Percentiles rank a stretch among this genome's conserved stretches.
phyloP scores from a whole-genome alignment of 2,888 invertebrate species.

The Oscheius myriophilus region DNA sequence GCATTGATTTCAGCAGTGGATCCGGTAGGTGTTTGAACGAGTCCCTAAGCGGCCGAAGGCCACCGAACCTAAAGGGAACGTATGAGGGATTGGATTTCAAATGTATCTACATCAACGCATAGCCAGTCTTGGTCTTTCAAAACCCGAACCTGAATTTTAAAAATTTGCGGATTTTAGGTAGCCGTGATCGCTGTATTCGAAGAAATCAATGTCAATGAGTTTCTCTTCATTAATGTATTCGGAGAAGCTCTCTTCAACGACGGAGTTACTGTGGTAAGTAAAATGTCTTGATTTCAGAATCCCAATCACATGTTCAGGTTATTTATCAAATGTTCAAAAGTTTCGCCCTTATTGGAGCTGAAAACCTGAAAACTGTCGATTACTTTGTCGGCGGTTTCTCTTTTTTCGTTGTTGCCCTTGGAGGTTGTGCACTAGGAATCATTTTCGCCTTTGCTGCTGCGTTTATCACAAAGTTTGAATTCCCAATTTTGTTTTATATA shows the following conservation, averaged over 20 bases:
- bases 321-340: constrained; percentile 53
- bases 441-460: constrained; percentile 6
- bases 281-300: no score
- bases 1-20: constrained; percentile 54
- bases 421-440: background rate
- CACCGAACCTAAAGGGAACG: no score
- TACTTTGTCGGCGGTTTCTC: constrained; percentile 20
- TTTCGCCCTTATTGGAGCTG: constrained; percentile 52
- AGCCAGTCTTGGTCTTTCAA: no score
- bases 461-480: background rate
- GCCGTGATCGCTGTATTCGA: constrained; percentile 54
- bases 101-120: no score
- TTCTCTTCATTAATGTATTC: constrained; percentile 96
- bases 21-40: constrained; percentile 35
- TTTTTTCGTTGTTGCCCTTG: background rate
- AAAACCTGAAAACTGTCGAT: constrained; percentile 43
- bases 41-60: no score
- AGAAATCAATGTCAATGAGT: constrained; percentile 84
- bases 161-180: constrained; percentile 7
- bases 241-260: constrained; percentile 96
- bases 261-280: constrained; percentile 86
- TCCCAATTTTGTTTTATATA: no score
- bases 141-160: no score
- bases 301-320: constrained; percentile 41
- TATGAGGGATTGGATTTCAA: no score